Conservation (phyloP, 2,113 vertebrate genomes). For the Galeopterus variegatus region DNA sequence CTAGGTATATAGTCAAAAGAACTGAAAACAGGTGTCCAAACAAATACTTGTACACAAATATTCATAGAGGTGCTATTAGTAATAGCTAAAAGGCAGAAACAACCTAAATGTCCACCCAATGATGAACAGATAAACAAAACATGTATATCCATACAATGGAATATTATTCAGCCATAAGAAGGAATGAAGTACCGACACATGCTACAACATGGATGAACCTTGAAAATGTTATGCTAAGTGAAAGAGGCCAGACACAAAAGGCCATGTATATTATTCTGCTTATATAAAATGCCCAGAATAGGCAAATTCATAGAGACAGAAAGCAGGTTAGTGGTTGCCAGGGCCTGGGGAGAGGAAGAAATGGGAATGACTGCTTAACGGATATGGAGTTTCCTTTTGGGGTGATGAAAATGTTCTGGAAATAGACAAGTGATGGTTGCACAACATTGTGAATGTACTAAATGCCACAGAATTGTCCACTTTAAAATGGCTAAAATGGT, state of each 20-base stretch:
- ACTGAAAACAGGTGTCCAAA: not conserved
- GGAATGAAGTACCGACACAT: no score
- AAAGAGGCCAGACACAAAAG: not conserved
- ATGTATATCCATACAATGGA: no score
- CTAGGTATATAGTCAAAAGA: not conserved
- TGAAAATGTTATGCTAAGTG: not conserved
- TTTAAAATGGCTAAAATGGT: not conserved
- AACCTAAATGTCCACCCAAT: not conserved
- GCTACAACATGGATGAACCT: no score
- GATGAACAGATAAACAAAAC: not conserved
- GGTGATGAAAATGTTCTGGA: not conserved
- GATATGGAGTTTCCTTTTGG: not conserved
- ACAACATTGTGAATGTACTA: not conserved
- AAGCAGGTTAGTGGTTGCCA: not conserved
- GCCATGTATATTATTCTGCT: not conserved
- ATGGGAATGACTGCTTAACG: not conserved
- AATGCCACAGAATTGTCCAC: not conserved
- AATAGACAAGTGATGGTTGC: not conserved
- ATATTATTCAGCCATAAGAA: not conserved
- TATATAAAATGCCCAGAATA: not conserved
- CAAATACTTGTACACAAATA: not conserved
- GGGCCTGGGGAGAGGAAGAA: not conserved
- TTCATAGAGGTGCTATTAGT: not conserved
- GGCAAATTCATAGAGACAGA: not conserved
- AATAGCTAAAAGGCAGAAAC: not conserved